Percentiles rank a stretch among this genome's conserved stretches.
phyloP scores from a whole-genome alignment of 2,888 invertebrate genomes.

The Pterobdella sp. region DNA sequence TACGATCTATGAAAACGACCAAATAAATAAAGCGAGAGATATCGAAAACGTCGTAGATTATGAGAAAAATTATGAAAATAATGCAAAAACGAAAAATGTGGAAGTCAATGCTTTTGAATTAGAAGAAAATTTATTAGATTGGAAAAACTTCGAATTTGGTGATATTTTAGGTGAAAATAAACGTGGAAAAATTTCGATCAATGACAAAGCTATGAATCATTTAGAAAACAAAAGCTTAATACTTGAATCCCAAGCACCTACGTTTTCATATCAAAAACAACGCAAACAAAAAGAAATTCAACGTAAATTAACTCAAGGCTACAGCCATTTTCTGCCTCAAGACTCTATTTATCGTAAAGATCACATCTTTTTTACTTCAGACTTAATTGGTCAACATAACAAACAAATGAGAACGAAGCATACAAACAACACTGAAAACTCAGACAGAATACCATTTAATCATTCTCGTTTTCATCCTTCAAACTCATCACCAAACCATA shows the following conservation, averaged over 20 bases:
- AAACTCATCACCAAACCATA: background rate
- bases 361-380: too few relatives aligned
- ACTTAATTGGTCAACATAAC: too few relatives aligned
- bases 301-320: background rate
- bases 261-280: too few relatives aligned
- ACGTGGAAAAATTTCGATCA: too few relatives aligned
- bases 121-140: background rate
- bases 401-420: too few relatives aligned
- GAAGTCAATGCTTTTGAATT: background rate
- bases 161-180: background rate
- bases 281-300: background rate
- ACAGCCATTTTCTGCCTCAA: background rate
- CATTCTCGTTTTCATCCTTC: too few relatives aligned
- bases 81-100: background rate
- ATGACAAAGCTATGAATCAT: too few relatives aligned
- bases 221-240: too few relatives aligned
- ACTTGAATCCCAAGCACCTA: too few relatives aligned
- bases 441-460: too few relatives aligned
- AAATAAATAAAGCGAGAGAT: background rate
- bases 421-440: too few relatives aligned
- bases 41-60: background rate
- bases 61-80: background rate
- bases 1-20: slow-evolving; percentile 29
- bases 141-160: background rate
- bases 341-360: too few relatives aligned